Conservation (phyloP, 2,113 vertebrate species). For the Galemys pyrenaicus region DNA sequence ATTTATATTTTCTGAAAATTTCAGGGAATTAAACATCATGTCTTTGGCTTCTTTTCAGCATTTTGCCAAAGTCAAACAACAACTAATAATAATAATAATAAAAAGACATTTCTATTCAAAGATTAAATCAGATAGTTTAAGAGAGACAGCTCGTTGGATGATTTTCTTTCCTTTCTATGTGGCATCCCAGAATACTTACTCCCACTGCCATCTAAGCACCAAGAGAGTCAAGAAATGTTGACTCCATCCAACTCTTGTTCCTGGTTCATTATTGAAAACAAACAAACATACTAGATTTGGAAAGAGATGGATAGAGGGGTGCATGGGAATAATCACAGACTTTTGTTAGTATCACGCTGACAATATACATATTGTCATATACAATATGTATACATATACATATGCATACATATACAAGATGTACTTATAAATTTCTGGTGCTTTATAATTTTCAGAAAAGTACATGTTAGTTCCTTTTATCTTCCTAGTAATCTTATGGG, state of each 20-base stretch:
- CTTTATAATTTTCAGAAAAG: conserved; percentile 9
- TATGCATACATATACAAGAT: too few relatives aligned
- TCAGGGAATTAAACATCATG: background rate
- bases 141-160: background rate
- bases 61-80: background rate
- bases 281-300: background rate
- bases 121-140: background rate
- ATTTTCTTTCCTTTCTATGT: background rate
- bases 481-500: background rate
- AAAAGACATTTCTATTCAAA: background rate
- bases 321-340: background rate
- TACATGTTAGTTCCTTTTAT: conserved; percentile 1
- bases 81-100: background rate
- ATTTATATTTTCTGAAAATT: background rate
- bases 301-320: background rate
- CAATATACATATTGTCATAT: background rate
- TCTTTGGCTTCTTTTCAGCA: background rate
- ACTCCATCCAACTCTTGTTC: background rate
- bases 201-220: background rate
- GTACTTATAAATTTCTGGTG: background rate
- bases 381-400: too few relatives aligned
- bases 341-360: background rate
- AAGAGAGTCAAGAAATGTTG: background rate
- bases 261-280: background rate
- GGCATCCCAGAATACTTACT: background rate